Evolutionary conservation across 1,140 invertebrate species (phyloP).

Genomic region (Cotesia glomerata): DNA sequence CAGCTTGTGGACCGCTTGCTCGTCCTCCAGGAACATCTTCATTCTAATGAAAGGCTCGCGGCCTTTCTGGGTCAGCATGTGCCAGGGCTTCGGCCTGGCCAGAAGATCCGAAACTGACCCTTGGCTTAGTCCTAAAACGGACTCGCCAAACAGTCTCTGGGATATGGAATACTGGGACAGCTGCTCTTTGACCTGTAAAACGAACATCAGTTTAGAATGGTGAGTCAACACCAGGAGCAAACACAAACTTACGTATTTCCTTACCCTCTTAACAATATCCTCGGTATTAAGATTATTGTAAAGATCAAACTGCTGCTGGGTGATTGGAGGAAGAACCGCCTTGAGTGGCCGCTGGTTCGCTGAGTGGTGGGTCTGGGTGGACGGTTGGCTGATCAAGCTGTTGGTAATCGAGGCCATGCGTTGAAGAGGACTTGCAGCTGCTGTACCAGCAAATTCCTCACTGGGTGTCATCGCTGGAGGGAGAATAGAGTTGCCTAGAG

Average conservation of each 20-base stretch:
- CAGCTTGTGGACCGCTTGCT: constrained; percentile 94
- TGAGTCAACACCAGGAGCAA: not conserved
- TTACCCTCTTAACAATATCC: constrained; percentile 93
- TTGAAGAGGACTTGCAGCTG: constrained; percentile 89
- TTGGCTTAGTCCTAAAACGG: constrained; percentile 94
- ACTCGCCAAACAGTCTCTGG: constrained; percentile 97
- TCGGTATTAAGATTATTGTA: constrained; percentile 99
- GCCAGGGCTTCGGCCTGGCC: constrained; percentile 95
- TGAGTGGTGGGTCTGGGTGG: constrained; percentile 80
- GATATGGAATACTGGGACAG: constrained; percentile 98
- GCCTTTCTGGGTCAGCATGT: constrained; percentile 96
- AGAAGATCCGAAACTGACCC: constrained; percentile 94
- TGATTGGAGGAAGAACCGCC: constrained; percentile 96
- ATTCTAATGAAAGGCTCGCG: constrained; percentile 96
- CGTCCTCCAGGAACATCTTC: constrained; percentile 98
- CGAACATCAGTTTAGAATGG: not conserved
- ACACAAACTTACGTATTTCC: constrained; percentile 35
- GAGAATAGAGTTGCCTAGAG: constrained; percentile 80
- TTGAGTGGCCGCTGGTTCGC: constrained; percentile 87
- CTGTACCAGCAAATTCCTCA: constrained; percentile 78
- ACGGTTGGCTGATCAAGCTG: constrained; percentile 90
- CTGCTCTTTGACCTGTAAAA: constrained; percentile 87
- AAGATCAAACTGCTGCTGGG: constrained; percentile 98
- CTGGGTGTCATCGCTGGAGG: constrained; percentile 78
- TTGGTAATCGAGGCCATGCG: constrained; percentile 98